phyloP scores from a whole-genome alignment of 1,140 invertebrate genomes.

The Parapsyche elsis region DNA sequence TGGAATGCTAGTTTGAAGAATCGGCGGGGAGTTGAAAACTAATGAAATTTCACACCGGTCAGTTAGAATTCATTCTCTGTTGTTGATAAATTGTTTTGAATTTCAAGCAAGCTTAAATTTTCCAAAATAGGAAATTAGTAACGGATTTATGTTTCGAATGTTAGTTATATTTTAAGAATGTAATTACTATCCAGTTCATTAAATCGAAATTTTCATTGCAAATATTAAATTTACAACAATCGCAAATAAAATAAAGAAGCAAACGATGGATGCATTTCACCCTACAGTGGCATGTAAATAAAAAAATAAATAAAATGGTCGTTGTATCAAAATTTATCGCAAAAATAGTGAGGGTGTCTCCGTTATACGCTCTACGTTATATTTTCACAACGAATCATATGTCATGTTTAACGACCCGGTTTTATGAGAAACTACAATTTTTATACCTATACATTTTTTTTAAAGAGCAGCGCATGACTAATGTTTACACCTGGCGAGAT shows the following conservation, averaged over 20 bases:
- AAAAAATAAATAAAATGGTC: not conserved
- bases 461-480: too few species aligned
- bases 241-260: too few species aligned
- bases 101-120: too few species aligned
- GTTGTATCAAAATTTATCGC: conserved; percentile 26
- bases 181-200: too few species aligned
- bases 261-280: not conserved
- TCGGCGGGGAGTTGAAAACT: too few species aligned
- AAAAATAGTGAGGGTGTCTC: not conserved
- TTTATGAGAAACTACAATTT: not conserved
- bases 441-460: too few species aligned
- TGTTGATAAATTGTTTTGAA: too few species aligned
- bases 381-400: not conserved
- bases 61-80: not conserved
- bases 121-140: not conserved
- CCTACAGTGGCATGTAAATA: not conserved
- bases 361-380: not conserved
- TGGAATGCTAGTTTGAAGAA: too few species aligned
- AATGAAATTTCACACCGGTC: not conserved
- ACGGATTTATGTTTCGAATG: not conserved
- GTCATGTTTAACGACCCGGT: not conserved
- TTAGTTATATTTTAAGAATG: too few species aligned
- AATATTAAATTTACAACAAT: too few species aligned
- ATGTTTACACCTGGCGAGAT: too few species aligned
- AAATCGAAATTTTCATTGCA: too few species aligned